phyloP scores from a whole-genome alignment of 2,113 vertebrate genomes.

The Limanda limanda region DNA sequence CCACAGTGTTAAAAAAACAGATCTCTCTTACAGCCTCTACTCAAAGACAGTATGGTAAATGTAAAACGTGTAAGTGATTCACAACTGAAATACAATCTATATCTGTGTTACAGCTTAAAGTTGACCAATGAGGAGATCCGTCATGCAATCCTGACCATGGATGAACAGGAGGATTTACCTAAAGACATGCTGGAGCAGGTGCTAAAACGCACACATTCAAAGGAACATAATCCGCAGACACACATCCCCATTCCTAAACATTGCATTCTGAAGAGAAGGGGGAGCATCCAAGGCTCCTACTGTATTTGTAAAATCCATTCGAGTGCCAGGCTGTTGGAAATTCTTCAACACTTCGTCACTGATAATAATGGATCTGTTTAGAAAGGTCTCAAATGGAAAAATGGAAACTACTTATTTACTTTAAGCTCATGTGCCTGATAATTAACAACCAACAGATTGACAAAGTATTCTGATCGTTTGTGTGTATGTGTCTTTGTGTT shows the following conservation, averaged over 20 bases:
- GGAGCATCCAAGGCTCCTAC: background rate
- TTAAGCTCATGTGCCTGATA: background rate
- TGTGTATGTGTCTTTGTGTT: slow-evolving; percentile 5
- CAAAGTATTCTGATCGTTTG: background rate
- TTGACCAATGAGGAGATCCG: slow-evolving; percentile 70
- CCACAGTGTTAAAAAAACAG: no score
- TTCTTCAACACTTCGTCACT: background rate
- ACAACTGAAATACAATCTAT: background rate
- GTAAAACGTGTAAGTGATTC: no score
- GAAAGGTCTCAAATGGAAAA: no score
- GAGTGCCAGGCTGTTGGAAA: background rate
- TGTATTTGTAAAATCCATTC: background rate
- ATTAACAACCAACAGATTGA: background rate
- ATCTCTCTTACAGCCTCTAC: no score
- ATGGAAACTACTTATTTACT: background rate
- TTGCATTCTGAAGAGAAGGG: background rate
- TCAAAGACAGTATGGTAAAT: no score
- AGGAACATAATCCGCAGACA: background rate
- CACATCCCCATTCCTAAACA: background rate
- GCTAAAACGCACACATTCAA: background rate
- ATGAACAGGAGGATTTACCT: slow-evolving; percentile 70
- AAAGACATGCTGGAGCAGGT: slow-evolving; percentile 76
- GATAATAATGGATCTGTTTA: no score
- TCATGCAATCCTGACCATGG: slow-evolving; percentile 60
- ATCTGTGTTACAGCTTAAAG: slow-evolving; percentile 43